phyloP scores from a whole-genome alignment of 2,113 vertebrate species.

The Leptobrachium leishanense region DNA sequence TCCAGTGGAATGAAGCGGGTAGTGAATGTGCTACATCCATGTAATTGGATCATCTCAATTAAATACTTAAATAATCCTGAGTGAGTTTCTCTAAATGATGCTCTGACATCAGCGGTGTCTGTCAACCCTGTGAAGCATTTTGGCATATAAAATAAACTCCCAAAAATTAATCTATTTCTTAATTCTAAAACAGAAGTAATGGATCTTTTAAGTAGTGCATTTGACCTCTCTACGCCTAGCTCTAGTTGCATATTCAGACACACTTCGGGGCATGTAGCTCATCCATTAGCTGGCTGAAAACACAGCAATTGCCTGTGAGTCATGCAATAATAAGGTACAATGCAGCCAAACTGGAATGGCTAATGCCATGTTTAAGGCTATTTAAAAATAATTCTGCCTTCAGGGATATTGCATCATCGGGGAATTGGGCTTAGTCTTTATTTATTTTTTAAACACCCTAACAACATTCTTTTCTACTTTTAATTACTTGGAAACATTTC shows the following conservation, averaged over 20 bases:
- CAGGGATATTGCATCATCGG: slow-evolving; percentile 46
- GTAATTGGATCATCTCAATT: too few relatives aligned
- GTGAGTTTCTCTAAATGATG: background rate
- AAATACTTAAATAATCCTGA: too few relatives aligned
- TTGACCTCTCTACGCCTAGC: background rate
- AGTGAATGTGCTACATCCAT: too few relatives aligned
- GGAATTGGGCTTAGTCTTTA: slow-evolving; percentile 3
- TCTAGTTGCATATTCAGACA: slow-evolving; percentile 28
- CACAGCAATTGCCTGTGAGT: background rate
- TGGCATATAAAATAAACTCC: slow-evolving; percentile 1
- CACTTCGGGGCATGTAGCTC: slow-evolving; percentile 39
- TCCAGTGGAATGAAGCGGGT: too few relatives aligned
- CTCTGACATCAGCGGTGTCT: background rate
- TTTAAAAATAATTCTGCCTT: slow-evolving; percentile 33
- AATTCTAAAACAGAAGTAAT: slow-evolving; percentile 15
- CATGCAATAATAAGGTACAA: slow-evolving; percentile 1
- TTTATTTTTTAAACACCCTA: slow-evolving; percentile 47
- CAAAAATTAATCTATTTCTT: background rate
- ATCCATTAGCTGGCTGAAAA: background rate
- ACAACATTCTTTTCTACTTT: slow-evolving; percentile 52
- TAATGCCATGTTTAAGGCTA: slow-evolving; percentile 8
- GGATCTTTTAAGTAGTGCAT: slow-evolving; percentile 14
- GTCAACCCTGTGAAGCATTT: background rate
- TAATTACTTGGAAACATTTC: slow-evolving; percentile 49
- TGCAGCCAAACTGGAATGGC: background rate